Evolutionary conservation across 2,888 invertebrate genomes (phyloP).

Genomic region (Gymnocheta viridis): DNA sequence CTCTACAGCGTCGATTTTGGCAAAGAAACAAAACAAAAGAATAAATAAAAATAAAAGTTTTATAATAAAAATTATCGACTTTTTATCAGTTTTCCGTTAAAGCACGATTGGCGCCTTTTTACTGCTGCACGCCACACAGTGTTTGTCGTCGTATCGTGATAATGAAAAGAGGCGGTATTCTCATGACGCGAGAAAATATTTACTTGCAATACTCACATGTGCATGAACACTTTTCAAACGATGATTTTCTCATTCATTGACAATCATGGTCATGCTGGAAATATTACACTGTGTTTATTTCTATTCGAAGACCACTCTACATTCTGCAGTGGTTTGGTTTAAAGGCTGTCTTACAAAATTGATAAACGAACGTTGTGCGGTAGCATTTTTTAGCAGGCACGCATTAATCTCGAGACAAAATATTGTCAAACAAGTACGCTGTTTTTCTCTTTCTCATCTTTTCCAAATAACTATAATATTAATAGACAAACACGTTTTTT

Average conservation of each 20-base stretch:
- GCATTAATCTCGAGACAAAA: no score
- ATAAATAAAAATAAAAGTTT: background rate
- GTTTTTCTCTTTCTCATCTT: no score
- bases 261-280: conserved; percentile 42
- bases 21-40: background rate
- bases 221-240: background rate
- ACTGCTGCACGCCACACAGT: background rate
- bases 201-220: conserved; percentile 10
- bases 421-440: no score
- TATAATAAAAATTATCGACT: conserved; percentile 42
- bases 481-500: no score
- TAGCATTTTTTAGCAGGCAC: no score
- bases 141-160: background rate
- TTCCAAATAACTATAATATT: no score
- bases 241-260: conserved; percentile 28
- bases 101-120: conserved; percentile 1
- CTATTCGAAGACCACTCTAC: background rate
- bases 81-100: conserved; percentile 25
- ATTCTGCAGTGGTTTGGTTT: background rate
- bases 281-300: background rate
- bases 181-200: conserved; percentile 9
- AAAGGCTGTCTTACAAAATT: no score
- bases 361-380: no score
- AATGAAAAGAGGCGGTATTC: conserved; percentile 27
- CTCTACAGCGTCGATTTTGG: background rate